phyloP scores from a whole-genome alignment of 2,113 vertebrate genomes.

The Planiliza haematocheilus region DNA sequence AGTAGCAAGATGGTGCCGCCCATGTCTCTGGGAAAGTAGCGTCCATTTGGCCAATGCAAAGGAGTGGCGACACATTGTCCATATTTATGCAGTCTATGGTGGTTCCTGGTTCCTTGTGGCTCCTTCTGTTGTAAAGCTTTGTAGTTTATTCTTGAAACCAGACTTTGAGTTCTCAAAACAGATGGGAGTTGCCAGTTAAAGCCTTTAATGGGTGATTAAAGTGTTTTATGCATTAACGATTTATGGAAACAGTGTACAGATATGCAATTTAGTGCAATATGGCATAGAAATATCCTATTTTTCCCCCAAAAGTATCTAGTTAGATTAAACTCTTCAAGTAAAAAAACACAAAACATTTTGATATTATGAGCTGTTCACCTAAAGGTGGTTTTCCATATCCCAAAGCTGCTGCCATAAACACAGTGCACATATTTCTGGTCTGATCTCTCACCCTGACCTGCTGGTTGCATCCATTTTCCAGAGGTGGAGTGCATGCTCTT shows the following conservation, averaged over 20 bases:
- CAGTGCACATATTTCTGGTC: constrained; percentile 2
- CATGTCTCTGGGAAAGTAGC: too few relatives aligned
- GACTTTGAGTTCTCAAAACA: not conserved
- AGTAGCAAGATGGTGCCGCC: too few relatives aligned
- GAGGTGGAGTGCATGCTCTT: constrained; percentile 25
- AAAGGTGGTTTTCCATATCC: constrained; percentile 13
- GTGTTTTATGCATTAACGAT: not conserved
- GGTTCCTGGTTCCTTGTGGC: too few relatives aligned
- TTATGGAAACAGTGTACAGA: not conserved
- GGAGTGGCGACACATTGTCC: too few relatives aligned
- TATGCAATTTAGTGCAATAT: not conserved
- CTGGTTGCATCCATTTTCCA: not conserved
- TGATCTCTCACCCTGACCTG: constrained; percentile 38
- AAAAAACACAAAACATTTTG: constrained; percentile 21
- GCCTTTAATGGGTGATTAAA: not conserved
- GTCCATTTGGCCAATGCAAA: too few relatives aligned
- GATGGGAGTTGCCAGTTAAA: not conserved
- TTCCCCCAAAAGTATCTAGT: too few relatives aligned
- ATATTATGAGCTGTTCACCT: constrained; percentile 32
- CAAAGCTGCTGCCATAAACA: not conserved
- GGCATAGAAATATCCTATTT: not conserved
- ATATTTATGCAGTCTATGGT: too few relatives aligned
- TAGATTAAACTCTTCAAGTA: constrained; percentile 39
- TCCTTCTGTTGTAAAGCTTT: not conserved
- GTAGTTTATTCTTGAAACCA: not conserved